These are phyloP conservation scores for Chlamydotis undulata DNA, from an alignment of 2,113 vertebrate genomes.

Conservation along the genomic window DNA sequence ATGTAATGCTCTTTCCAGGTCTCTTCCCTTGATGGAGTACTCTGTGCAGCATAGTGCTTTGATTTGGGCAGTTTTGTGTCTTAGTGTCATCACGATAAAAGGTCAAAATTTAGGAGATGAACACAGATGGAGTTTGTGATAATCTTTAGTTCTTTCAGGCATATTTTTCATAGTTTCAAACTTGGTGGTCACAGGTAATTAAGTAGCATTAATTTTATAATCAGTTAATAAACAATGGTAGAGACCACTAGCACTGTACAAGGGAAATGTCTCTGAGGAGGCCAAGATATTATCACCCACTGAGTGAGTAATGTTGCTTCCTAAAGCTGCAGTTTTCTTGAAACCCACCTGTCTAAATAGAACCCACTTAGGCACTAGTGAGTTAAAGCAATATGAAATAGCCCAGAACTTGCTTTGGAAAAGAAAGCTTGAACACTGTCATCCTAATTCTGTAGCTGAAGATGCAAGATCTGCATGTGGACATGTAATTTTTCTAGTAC, in stretches of 20 bases:
- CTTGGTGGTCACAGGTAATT: neutral
- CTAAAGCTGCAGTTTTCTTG: neutral
- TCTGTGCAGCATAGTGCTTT: neutral
- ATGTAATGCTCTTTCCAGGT: neutral
- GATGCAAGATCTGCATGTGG: neutral
- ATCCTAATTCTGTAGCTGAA: neutral
- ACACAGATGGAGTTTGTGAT: neutral
- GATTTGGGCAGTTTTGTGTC: neutral
- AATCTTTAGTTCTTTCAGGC: neutral
- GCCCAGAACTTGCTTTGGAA: neutral
- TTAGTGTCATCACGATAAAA: neutral
- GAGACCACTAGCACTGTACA: neutral
- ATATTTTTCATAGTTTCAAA: neutral
- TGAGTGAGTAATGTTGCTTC: neutral
- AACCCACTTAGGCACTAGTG: neutral
- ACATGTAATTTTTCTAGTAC: neutral
- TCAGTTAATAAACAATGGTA: neutral
- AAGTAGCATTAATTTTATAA: neutral
- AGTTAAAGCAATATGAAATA: neutral
- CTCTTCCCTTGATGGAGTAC: neutral
- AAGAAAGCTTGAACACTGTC: neutral
- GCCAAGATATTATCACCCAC: neutral
- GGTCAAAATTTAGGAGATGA: neutral
- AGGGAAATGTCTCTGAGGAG: neutral
- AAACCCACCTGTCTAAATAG: neutral